These are phyloP conservation scores for Dione juno DNA, from an alignment of 2,888 invertebrate genomes.

Conservation along the genomic window DNA sequence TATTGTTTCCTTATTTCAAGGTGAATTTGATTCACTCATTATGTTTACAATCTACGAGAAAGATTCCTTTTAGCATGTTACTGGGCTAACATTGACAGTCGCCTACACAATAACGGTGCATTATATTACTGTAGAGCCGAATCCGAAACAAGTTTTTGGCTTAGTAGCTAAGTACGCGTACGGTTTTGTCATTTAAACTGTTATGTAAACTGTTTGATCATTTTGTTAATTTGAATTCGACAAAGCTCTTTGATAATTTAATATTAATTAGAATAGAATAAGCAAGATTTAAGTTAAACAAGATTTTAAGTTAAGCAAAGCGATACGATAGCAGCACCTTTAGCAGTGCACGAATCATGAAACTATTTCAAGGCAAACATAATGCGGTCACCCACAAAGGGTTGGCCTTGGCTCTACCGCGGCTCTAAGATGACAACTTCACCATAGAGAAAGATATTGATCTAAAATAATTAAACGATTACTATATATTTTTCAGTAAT, in stretches of 20 bases:
- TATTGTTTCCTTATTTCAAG: slow-evolving; percentile 45
- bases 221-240: no score
- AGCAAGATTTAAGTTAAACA: slow-evolving; percentile 37
- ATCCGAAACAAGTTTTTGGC: slow-evolving; percentile 70
- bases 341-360: slow-evolving; percentile 70
- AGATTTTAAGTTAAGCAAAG: slow-evolving; percentile 51
- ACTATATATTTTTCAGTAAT: background rate
- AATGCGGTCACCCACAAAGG: slow-evolving; percentile 79
- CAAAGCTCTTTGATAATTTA: background rate
- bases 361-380: slow-evolving; percentile 80
- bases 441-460: slow-evolving; percentile 41
- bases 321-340: slow-evolving; percentile 65
- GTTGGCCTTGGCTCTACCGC: slow-evolving; percentile 74
- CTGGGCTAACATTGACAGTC: slow-evolving; percentile 50
- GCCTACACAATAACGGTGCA: slow-evolving; percentile 74
- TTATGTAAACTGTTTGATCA: background rate
- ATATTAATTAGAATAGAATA: slow-evolving; percentile 18
- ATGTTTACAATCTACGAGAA: slow-evolving; percentile 10
- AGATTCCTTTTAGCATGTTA: slow-evolving; percentile 1
- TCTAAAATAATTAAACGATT: background rate
- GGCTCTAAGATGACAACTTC: slow-evolving; percentile 66
- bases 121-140: slow-evolving; percentile 66
- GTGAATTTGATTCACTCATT: slow-evolving; percentile 35
- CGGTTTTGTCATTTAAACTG: background rate
- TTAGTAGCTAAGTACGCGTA: slow-evolving; percentile 58